Base-by-base conservation (phyloP, 2,888 invertebrate genomes). In the Nasonia oneida region DNA sequence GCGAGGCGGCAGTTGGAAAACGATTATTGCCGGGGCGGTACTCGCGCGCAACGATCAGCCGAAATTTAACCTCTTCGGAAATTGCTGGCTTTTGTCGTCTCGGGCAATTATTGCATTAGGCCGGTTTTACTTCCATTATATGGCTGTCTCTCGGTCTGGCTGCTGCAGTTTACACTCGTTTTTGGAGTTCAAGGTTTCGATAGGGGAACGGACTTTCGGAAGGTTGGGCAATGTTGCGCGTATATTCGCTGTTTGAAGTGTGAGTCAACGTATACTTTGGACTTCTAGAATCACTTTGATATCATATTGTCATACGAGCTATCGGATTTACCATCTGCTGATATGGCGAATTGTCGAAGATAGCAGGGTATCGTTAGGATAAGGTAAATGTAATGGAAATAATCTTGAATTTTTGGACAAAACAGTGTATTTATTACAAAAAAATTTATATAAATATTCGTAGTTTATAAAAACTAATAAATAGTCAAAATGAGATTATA, bases 21-120 rank as follows among this genome's bases (percentile, higher is more conserved):
- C 78, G 73, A 84, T 84, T 84, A 84, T 86, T 84, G 86, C 67
- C 77, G 71, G 83, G 77, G 86, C 83, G 83, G 76, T 29, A 57
- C 37, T 3, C 74, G 29, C 12, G 23, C 50, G 64, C 75, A 67
- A 67, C 81, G 64, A 82, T 57, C 53, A 42, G 15, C 39, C 73
- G n/a, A 39, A 39, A 37, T 75, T 83, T 81, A 79, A 84, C 64
- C 82, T 75, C 61, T 64, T 79, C 61, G 29, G 73, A 84, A 84
- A 87, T 87, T 82, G 81, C 78, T 23, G 81, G 77, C 81, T 81
- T 81, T 86, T 86, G 81, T 83, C 83, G 80, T 86, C 71, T 67
- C 70, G 61, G 81, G 71, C 83, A 86, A 84, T 86, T 86, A 86
- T 81, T 86, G 81, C 83, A 57, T 86, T 84, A 86, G 81, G 64